Evolutionary conservation across 2,113 vertebrate species (phyloP), one percentile per base, ranked within the genome.

Genomic region (Cyrtonyx montezumae): DNA sequence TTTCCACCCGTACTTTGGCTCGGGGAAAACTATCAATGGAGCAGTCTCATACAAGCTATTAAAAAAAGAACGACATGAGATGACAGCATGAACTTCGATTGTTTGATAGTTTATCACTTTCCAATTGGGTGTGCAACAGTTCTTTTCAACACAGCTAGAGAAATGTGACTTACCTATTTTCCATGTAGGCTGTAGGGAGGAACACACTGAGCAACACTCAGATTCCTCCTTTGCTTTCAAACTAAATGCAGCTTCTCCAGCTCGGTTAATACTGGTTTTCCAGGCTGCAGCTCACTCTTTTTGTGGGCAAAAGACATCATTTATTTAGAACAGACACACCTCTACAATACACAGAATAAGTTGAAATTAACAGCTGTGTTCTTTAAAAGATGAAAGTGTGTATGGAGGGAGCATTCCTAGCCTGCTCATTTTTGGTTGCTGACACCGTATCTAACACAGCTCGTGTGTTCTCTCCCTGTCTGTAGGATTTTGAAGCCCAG

Each of bases 401-500:
- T 11, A 17, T 7, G 30, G 17, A 3, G 4, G 37, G 25, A 16
- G 37, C 37, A 25, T 18, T 80, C 55, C 37, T 73, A 26, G n/a
- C 61, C 59, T 95, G 87, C 61, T 79, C 13, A 0, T 3, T 49
- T 74, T 21, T 25, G 23, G 11, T 78, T 84, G 61, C 42, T 90
- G 66, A 40, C 56, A 8, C 5, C 4, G 34, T 90, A 25, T 11
- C 61, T 80, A 75, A 34, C 58, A 23, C 1, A 16, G 58, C 65
- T 89, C n/a, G 71, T 91, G 26, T 91, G 32, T 95, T 96, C 86
- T 96, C 74, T 96, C 86, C 76, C 80, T 93, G 89, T 88, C 96
- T 97, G 79, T 97, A 99, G 99, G 98, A 98, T 99, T 95, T 75
- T 9, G 79, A 99, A 99, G 97, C 98, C 99, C 42, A 98, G 98